phyloP scores from a whole-genome alignment of 2,888 invertebrate species.

The Cataglyphis cursor region DNA sequence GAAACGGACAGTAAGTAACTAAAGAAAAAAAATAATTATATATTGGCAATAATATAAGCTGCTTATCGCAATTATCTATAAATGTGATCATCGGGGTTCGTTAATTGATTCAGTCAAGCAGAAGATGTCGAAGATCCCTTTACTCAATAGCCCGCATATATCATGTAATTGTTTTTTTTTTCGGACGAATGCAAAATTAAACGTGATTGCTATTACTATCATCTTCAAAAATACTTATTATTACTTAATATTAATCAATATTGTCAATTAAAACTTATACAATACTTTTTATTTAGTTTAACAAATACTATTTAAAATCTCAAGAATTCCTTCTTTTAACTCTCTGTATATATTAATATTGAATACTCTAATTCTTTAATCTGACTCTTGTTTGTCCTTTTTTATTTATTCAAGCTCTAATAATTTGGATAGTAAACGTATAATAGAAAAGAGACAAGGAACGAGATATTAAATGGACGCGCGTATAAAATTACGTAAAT shows the following conservation, averaged over 20 bases:
- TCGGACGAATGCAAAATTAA: background rate
- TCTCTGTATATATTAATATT: background rate
- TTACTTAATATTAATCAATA: background rate
- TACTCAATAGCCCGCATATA: conserved; percentile 61
- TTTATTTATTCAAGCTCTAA: conserved; percentile 61
- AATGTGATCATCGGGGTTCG: conserved; percentile 16
- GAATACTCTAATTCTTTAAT: conserved; percentile 12
- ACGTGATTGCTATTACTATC: background rate
- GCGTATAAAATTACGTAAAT: background rate
- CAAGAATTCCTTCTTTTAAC: background rate
- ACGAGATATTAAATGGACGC: background rate
- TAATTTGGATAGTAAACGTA: conserved; percentile 52
- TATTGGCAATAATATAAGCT: background rate
- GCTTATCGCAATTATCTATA: background rate
- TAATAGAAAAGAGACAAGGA: background rate
- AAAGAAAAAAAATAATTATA: background rate
- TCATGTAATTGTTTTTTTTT: conserved; percentile 17
- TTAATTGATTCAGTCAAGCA: conserved; percentile 58
- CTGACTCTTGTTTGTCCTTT: conserved; percentile 32
- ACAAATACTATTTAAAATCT: background rate
- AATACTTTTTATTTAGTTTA: background rate
- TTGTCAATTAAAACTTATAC: too few species aligned
- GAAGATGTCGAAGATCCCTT: conserved; percentile 38
- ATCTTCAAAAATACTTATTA: background rate
- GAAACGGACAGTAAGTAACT: background rate